Evolutionary conservation across 2,888 invertebrate species (phyloP), one percentile per base, ranked within the genome.

Genomic region (Athalia cordata): DNA sequence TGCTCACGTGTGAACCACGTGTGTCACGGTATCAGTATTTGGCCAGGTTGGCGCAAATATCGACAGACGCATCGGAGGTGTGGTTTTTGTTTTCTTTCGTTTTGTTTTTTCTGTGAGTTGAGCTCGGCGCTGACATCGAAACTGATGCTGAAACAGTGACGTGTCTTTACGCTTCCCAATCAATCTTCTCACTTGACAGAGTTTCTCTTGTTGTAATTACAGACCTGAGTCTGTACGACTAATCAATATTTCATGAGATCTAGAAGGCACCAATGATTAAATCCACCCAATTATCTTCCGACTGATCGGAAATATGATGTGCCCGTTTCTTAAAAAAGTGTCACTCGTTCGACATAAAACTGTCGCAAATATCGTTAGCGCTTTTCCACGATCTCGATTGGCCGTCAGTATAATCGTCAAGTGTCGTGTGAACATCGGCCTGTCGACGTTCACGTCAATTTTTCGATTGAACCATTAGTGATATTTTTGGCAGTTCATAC

Each of bases 1-100:
- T 43, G 75, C 62, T 75, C 75, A 50, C 75, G 75, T 75, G 75
- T 64, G 75, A 13, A 13, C 62, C 75, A 50, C 75, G 74, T 74
- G 61, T 61, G 49, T 49, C 13, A 15, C 61, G 50, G 61, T 50
- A 74, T 61, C 49, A 13, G 74, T 61, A 61, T 74, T 29, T 59
- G 13, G 49, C 45, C 43, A 29, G 61, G 29, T 50, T 29, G 5
- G 49, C 45, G 61, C 45, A 61, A 74, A 74, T 61, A 74, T 74
- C 61, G 45, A 43, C 15, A 59, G 15, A 72, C 29, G 29, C 45
- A 61, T 74, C 49, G 61, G 8, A 55, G 8, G 5, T 55, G 4
- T 55, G 7, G 29, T 29, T 29, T 29, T n/a, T n/a, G n/a, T n/a
- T 29, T 29, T 29, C 2, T 29, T 29, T 29, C 29, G 29, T 29